Conservation (phyloP, 1,140 invertebrate species). For the Battus philenor region DNA sequence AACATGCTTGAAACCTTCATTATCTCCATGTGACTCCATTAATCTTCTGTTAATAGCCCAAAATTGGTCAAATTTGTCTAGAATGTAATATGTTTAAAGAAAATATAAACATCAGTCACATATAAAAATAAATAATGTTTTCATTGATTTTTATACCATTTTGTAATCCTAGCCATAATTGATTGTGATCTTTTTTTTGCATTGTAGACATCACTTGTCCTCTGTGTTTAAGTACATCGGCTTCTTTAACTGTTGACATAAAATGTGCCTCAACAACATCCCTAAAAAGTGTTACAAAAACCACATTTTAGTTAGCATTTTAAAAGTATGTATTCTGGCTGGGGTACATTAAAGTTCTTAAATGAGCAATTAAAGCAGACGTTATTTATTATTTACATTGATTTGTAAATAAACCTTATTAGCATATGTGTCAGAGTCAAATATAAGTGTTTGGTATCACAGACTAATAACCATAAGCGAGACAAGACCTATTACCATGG, state of each 20-base stretch:
- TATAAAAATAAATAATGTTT: not conserved
- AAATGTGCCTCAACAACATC: conserved; percentile 95
- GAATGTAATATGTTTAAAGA: no score
- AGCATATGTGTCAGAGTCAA: no score
- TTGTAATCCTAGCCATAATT: conserved; percentile 94
- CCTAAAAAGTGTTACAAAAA: conserved; percentile 77
- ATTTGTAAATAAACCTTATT: no score
- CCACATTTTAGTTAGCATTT: no score
- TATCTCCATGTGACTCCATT: conserved; percentile 89
- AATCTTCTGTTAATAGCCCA: conserved; percentile 97
- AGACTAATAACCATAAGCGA: no score
- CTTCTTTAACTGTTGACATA: conserved; percentile 97
- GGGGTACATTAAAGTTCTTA: no score
- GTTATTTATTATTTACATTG: no score
- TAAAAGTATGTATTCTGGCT: no score
- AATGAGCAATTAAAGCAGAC: no score
- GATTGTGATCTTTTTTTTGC: conserved; percentile 98
- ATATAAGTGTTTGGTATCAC: no score
- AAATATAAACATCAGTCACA: no score
- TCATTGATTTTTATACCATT: conserved; percentile 82
- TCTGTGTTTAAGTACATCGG: conserved; percentile 96
- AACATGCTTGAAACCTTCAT: conserved; percentile 93
- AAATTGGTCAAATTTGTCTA: conserved; percentile 99
- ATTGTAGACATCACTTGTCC: conserved; percentile 94
- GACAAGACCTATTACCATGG: no score